Base-by-base conservation (phyloP, 2,888 invertebrate genomes). In the Prosapia bicincta region DNA sequence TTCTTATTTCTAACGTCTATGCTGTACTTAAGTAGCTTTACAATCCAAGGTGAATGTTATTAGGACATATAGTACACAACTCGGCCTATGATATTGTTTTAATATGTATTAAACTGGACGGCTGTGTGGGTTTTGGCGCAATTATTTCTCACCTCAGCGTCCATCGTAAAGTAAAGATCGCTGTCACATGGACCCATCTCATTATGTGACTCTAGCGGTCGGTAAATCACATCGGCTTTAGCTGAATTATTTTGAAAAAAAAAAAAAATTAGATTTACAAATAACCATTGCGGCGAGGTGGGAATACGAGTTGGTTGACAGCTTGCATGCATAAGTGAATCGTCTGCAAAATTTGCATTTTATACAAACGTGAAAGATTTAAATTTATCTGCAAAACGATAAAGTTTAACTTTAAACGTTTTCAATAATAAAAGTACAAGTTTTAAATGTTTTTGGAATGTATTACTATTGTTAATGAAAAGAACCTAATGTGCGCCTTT, bases 91-190 rank as follows among this genome's bases (percentile, higher is more conserved):
- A 67, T 67, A 67, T n/a, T 67, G 13, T 25, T 26, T 67, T 25
- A 67, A 67, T 26, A 25, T 67, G 67, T 67, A 67, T 67, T 67
- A 67, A 67, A 25, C n/a, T 67, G 5, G 66, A 66, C 13, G n/a
- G 25, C 24, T 20, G 73, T 32, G 73, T 73, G 73, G 73, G 73
- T 68, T 73, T 73, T 28, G 69, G 67, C 68, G 73, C 73, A 67
- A 73, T 73, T 73, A 73, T 73, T 68, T 73, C 68, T 73, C 73
- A 69, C 73, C 68, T 43, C 66, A 54, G 54, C 54, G 54, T 54
- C 54, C 20, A 54, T 54, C 54, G 28, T 73, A 73, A 73, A 73
- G 68, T n/a, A n/a, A n/a, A n/a, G n/a, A 68, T 66, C 24, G 38
- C 73, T 73, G 73, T 73, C 73, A 26, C 54, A 54, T 54, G 20